Conservation (phyloP, 37 sponge, comb jelly and placozoan genomes). For the Beroe forskalii region DNA sequence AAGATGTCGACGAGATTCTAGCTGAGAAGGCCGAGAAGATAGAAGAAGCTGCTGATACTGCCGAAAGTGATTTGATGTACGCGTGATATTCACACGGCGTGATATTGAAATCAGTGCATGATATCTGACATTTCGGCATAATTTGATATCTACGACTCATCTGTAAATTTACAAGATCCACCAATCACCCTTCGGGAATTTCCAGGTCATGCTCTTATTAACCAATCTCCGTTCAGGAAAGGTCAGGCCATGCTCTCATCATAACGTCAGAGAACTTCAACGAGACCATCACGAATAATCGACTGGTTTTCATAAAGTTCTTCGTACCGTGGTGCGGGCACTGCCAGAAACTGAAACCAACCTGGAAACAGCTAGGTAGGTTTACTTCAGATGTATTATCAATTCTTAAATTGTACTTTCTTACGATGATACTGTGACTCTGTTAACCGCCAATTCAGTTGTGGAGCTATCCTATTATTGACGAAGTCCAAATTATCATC, state of each 20-base stretch:
- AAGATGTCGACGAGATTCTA: background rate
- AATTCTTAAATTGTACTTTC: no score
- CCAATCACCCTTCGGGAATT: background rate
- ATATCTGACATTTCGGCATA: no score
- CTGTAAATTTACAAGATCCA: no score
- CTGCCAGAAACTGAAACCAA: constrained; percentile 58
- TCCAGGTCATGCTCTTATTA: no score
- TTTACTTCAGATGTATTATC: no score
- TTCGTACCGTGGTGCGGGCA: constrained; percentile 63
- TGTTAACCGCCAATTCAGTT: no score
- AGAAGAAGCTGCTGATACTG: background rate
- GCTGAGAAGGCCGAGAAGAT: background rate
- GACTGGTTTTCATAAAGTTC: constrained; percentile 48
- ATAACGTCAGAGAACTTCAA: constrained; percentile 44
- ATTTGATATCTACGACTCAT: no score
- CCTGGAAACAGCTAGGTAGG: constrained; percentile 63
- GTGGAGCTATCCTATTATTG: no score
- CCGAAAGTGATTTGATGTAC: background rate
- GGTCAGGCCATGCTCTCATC: constrained; percentile 2
- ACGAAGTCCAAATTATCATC: no score
- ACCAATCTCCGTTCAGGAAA: background rate
- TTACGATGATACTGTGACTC: no score
- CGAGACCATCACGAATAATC: background rate
- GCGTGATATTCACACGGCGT: no score
- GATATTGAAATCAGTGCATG: no score